Evolutionary conservation across 2,888 invertebrate species (phyloP).

Genomic region (Pteria penguin): DNA sequence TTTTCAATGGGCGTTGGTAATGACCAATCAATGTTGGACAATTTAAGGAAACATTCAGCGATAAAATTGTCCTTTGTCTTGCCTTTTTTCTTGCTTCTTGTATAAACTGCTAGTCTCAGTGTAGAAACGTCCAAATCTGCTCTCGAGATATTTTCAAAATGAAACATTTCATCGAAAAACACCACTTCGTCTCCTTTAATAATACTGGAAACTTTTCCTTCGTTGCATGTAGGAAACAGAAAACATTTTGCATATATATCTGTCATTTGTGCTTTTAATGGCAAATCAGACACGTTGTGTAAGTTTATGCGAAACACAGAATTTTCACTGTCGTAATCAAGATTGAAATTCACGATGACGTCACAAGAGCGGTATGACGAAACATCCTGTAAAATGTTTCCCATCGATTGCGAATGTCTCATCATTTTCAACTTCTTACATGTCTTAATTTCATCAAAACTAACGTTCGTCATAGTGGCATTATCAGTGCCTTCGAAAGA

Average conservation of each 20-base stretch:
- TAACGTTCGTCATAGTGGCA: neutral
- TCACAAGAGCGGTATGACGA: conserved; percentile 1
- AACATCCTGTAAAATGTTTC: neutral
- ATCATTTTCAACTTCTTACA: conserved; percentile 12
- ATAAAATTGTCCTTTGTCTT: conserved; percentile 34
- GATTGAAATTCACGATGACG: conserved; percentile 9
- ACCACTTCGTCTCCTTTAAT: conserved; percentile 16
- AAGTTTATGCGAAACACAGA: conserved; percentile 30
- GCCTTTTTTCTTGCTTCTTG: conserved; percentile 24
- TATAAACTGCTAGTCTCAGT: conserved; percentile 34
- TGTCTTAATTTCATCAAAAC: neutral
- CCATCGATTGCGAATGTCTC: conserved; percentile 16
- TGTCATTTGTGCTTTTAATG: conserved; percentile 1
- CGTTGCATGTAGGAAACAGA: conserved; percentile 35
- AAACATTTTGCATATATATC: conserved; percentile 19
- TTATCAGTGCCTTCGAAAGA: neutral
- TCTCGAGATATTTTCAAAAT: conserved; percentile 28
- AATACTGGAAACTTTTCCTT: conserved; percentile 18
- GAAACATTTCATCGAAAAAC: conserved; percentile 36
- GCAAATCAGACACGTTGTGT: conserved; percentile 24
- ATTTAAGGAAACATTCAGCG: conserved; percentile 40
- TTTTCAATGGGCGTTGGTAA: conserved; percentile 9
- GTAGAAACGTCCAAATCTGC: conserved; percentile 40
- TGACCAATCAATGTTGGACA: conserved; percentile 33
- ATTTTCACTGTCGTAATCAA: conserved; percentile 27